Percentiles rank a stretch among this genome's conserved stretches.
Evolutionary conservation across 2,113 vertebrate species (phyloP).

Genomic region (Alligator sinensis): DNA sequence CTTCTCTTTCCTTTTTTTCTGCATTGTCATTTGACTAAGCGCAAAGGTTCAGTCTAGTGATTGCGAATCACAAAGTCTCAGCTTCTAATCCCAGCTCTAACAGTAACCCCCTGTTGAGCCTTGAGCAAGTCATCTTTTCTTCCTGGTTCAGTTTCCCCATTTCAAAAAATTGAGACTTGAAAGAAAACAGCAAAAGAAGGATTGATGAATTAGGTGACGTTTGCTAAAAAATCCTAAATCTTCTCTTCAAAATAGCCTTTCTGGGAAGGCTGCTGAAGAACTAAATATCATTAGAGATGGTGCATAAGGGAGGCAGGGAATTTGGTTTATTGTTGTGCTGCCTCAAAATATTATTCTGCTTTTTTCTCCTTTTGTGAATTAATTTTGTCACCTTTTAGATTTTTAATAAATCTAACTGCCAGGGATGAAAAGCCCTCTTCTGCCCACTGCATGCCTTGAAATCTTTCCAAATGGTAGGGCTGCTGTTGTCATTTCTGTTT

Average conservation of each 20-base stretch:
- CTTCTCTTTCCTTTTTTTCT: not conserved
- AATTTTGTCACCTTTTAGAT: not conserved
- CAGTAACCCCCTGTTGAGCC: not conserved
- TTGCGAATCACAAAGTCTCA: conserved; percentile 38
- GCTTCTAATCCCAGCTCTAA: conserved; percentile 47
- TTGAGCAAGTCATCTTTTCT: conserved; percentile 48
- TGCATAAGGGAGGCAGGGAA: not conserved
- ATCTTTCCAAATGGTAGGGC: rapidly evolving
- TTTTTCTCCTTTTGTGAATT: not conserved
- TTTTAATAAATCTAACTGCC: not conserved
- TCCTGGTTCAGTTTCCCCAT: not conserved
- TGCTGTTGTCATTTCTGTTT: rapidly evolving
- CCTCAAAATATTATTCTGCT: not conserved
- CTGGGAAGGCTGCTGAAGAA: conserved; percentile 26
- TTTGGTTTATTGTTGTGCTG: not conserved
- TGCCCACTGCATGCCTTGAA: not conserved
- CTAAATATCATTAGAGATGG: not conserved
- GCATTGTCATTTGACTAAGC: not conserved
- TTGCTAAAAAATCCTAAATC: not conserved
- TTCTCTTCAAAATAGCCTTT: not conserved
- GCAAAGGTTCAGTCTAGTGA: not conserved
- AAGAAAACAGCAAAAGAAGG: not conserved
- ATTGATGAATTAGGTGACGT: conserved; percentile 41
- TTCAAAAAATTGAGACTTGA: not conserved
- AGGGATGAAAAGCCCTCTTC: not conserved